Evolutionary conservation across 2,797 vertebrate genomes (phyloP), one percentile per base, ranked within the genome.

Genomic region (Micropoecilia bifurca): DNA sequence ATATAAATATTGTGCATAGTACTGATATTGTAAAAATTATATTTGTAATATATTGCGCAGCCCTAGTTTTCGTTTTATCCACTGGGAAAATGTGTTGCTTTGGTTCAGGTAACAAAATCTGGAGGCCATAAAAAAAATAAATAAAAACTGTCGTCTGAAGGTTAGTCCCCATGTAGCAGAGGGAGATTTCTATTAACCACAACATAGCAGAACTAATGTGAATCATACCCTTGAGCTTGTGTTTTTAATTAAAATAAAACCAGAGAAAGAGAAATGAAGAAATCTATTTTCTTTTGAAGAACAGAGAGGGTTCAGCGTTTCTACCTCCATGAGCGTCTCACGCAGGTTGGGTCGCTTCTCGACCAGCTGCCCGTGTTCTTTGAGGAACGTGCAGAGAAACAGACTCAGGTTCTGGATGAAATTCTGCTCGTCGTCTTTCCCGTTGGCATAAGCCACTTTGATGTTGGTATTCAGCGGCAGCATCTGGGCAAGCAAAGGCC

Each of bases 381-480:
- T 99, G 41, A 99, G 97, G 91, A 99, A 99, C 1, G 98, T 99
- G 95, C 98, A 99, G 82, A 99, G 97, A 94, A 99, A 99, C 88
- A 99, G 92, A 83, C 98, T 99, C 86, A 99, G 97, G 88, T 99
- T 99, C 95, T 99, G 98, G 90, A 99, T 99, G 87, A 99, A 99
- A 91, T 99, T 99, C 94, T 99, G 98, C 80, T 99, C 98, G 78
- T 99, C 98, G 77, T 99, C 98, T 91, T 99, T 99, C 74, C 98
- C 98, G 82, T 98, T 99, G 25, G 98, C 95, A 74, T 99, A 99
- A 0, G 98, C 98, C 93, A 99, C 92, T 81, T 98, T 93, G 90
- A 99, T 98, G 91, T 99, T 99, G 5, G 98, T 99, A 94, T 98
- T 99, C 92, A 99, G 92, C 81, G 98, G 98, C 95, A 99, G 96